These are phyloP conservation scores for Dioctria linearis DNA, from an alignment of 2,888 invertebrate genomes.

Conservation along the genomic window DNA sequence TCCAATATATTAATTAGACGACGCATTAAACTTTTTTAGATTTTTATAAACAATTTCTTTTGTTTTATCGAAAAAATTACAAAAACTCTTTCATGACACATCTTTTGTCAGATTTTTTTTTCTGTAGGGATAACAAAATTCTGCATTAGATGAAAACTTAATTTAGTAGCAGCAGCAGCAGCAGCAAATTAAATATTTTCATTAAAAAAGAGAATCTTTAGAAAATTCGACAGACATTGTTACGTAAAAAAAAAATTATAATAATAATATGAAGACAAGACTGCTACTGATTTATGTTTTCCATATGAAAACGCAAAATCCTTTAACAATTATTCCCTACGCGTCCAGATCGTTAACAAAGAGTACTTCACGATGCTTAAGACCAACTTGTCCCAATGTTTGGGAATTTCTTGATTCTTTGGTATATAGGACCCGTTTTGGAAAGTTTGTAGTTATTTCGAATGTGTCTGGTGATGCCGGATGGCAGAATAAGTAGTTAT, in stretches of 20 bases:
- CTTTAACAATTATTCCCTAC: conserved; percentile 61
- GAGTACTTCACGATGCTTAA: conserved; percentile 91
- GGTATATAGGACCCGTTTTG: conserved; percentile 83
- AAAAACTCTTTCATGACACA: background rate
- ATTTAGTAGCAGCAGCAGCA: background rate
- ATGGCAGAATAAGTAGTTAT: conserved; percentile 96
- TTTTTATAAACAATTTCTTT: conserved; percentile 7
- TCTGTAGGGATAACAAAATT: too few relatives aligned
- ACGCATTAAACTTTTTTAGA: background rate
- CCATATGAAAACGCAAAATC: background rate
- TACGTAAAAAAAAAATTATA: background rate
- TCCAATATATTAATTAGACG: conserved; percentile 17
- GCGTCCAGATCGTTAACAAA: conserved; percentile 96
- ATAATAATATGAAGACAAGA: too few relatives aligned
- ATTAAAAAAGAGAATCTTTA: too few relatives aligned
- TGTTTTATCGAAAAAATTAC: conserved; percentile 15
- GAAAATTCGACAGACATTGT: too few relatives aligned
- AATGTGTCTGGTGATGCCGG: conserved; percentile 93
- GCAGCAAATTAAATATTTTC: too few relatives aligned
- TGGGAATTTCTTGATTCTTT: conserved; percentile 68
- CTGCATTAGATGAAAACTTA: too few relatives aligned
- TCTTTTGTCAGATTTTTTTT: background rate
- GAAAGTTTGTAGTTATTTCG: conserved; percentile 96
- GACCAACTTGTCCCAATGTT: conserved; percentile 83
- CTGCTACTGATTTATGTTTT: background rate